Evolutionary conservation across 2,113 vertebrate species (phyloP).

Genomic region (Pandion haliaetus): DNA sequence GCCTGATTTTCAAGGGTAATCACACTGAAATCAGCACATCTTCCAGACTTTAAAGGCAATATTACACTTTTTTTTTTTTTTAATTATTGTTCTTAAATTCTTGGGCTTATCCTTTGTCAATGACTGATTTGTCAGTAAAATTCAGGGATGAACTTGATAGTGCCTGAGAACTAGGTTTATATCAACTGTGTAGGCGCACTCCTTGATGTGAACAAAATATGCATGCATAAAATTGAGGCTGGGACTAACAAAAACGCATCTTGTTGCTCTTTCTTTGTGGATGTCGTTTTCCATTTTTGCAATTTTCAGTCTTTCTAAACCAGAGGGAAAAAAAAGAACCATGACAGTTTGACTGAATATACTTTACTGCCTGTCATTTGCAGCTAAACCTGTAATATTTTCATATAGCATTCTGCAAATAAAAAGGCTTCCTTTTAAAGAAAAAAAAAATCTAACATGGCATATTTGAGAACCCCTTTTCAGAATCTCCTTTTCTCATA

Average conservation of each 20-base stretch:
- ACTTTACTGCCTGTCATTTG: neutral
- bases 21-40: neutral
- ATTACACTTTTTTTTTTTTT: neutral
- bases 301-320: neutral
- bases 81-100: neutral
- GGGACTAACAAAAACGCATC: neutral
- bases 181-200: neutral
- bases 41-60: slow-evolving; percentile 55
- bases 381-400: neutral
- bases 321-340: slow-evolving; percentile 44
- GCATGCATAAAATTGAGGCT: slow-evolving; percentile 10
- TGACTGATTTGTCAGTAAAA: neutral
- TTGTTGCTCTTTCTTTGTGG: slow-evolving; percentile 13
- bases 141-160: neutral
- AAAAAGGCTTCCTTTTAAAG: neutral
- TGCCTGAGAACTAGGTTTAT: neutral
- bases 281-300: neutral
- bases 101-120: neutral
- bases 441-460: neutral
- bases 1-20: neutral
- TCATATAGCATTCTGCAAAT: neutral
- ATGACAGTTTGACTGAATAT: neutral
- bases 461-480: neutral
- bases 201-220: neutral
- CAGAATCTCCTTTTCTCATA: neutral